Conservation (phyloP, 64 coral and sea anemone genomes). For the Montipora foliosa region DNA sequence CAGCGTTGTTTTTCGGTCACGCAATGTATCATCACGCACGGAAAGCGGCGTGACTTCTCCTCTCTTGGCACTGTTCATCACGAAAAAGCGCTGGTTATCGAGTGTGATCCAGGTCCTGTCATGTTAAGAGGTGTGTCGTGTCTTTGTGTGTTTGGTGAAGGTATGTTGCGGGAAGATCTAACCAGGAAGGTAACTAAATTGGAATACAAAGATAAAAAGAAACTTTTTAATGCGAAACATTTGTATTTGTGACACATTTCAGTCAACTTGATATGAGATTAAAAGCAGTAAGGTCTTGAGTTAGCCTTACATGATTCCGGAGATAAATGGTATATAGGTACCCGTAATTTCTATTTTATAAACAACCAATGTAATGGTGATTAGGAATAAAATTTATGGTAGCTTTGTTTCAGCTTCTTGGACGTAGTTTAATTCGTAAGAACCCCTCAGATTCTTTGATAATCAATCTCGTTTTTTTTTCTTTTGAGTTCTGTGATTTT, state of each 20-base stretch:
- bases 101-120: background rate
- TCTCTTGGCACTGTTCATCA: background rate
- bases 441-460: too few relatives aligned
- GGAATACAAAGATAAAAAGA: background rate
- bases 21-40: background rate
- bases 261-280: background rate
- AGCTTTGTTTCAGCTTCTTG: background rate
- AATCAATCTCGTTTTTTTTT: too few relatives aligned
- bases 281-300: background rate
- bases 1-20: background rate
- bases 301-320: background rate
- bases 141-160: background rate
- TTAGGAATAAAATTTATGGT: constrained; percentile 35
- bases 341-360: constrained; percentile 60
- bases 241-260: constrained; percentile 36
- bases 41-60: background rate
- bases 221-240: constrained; percentile 14
- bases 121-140: background rate
- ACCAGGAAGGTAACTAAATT: background rate
- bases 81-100: background rate
- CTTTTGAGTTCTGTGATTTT: too few relatives aligned
- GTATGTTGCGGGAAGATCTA: background rate
- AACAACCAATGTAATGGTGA: constrained; percentile 36
- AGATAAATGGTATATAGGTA: constrained; percentile 21
- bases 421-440: too few relatives aligned